phyloP scores from a whole-genome alignment of 1,140 invertebrate genomes.

The Medauroidea extradentata region DNA sequence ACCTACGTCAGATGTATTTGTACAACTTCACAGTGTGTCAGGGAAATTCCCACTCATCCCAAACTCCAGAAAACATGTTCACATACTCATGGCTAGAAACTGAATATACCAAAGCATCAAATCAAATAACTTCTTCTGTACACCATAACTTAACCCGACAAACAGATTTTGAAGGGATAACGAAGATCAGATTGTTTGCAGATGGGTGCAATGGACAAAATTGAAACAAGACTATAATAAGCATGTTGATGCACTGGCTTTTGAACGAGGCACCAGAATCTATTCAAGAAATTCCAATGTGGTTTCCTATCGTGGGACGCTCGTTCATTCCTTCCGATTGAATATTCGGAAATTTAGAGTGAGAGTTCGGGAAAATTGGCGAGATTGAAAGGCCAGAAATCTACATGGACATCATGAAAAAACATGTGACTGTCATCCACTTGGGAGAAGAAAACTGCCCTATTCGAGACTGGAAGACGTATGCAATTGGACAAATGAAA shows the following conservation, averaged over 20 bases:
- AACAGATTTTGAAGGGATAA: neutral
- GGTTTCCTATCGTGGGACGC: neutral
- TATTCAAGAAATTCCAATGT: neutral
- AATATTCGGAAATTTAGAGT: neutral
- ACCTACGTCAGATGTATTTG: too few relatives aligned
- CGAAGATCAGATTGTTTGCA: too few relatives aligned
- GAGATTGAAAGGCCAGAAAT: neutral
- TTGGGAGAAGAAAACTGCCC: too few relatives aligned
- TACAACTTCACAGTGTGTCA: too few relatives aligned
- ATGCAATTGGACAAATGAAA: neutral
- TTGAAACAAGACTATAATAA: too few relatives aligned
- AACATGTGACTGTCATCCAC: too few relatives aligned
- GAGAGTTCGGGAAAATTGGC: neutral
- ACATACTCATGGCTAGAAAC: neutral
- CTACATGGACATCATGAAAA: too few relatives aligned
- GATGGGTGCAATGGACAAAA: neutral
- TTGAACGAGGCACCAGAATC: too few relatives aligned
- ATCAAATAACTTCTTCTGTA: neutral
- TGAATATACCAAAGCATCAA: too few relatives aligned
- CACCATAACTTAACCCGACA: neutral
- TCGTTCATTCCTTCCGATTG: too few relatives aligned
- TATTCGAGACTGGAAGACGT: neutral
- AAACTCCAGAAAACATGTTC: constrained; percentile 1
- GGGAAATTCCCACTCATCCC: too few relatives aligned
- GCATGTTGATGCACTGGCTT: too few relatives aligned